phyloP scores from a whole-genome alignment of 2,113 vertebrate genomes.

The Crotophaga sulcirostris region DNA sequence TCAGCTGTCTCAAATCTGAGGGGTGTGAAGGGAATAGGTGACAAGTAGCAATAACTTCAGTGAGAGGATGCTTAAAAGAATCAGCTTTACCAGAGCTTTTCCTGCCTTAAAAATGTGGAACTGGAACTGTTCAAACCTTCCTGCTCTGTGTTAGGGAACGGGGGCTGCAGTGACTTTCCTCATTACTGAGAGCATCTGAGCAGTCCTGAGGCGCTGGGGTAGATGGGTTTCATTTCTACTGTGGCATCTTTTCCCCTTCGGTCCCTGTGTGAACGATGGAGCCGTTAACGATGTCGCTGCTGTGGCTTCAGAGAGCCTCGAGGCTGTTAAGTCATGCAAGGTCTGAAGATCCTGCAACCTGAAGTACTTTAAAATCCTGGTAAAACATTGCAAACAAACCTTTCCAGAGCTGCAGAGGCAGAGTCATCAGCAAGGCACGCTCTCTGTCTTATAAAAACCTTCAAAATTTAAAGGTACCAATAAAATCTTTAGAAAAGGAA shows the following conservation, averaged over 20 bases:
- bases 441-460: background rate
- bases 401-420: background rate
- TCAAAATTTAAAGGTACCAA: slow-evolving; percentile 5
- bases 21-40: background rate
- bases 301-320: background rate
- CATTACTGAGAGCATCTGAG: background rate
- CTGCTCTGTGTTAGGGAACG: background rate
- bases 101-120: background rate
- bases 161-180: background rate
- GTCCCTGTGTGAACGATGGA: background rate
- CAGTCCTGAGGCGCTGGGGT: accelerated
- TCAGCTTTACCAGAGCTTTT: background rate
- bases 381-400: background rate
- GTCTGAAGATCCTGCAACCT: background rate
- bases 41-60: background rate
- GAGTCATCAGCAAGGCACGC: background rate
- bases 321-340: background rate
- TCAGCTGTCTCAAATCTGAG: background rate
- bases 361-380: background rate
- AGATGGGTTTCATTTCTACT: background rate
- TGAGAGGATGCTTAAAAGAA: background rate
- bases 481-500: slow-evolving; percentile 23
- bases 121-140: background rate
- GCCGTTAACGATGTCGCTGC: background rate
- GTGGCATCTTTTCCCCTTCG: background rate